A percentile compares a stretch with the other conserved stretches of the same genome.
phyloP scores from a whole-genome alignment of 2,888 invertebrate species.

The Epistrophe grossulariae region DNA sequence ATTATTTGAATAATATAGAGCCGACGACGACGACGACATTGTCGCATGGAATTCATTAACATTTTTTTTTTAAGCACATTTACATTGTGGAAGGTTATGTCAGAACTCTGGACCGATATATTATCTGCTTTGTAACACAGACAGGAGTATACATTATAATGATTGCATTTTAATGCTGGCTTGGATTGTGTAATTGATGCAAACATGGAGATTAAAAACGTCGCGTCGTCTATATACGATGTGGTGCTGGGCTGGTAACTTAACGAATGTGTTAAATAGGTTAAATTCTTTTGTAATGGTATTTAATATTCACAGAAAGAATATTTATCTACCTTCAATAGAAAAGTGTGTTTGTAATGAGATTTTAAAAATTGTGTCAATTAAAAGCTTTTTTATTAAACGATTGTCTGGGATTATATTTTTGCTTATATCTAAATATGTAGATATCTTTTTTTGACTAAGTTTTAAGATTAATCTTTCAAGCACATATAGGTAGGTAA shows the following conservation, averaged over 20 bases:
- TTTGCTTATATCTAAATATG: background rate
- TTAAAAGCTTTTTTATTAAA: background rate
- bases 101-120: background rate
- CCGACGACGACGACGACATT: background rate
- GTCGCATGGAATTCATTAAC: conserved; percentile 12
- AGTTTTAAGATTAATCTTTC: too few relatives aligned
- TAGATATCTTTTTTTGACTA: too few relatives aligned
- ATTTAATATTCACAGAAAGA: conserved; percentile 4
- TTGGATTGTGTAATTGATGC: conserved; percentile 33
- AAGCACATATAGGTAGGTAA: too few relatives aligned
- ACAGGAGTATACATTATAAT: background rate
- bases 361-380: conserved; percentile 21
- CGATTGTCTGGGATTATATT: background rate
- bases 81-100: conserved; percentile 21
- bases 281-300: conserved; percentile 31
- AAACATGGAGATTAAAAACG: conserved; percentile 46
- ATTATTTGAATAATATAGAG: background rate
- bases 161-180: conserved; percentile 27
- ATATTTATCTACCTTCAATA: background rate
- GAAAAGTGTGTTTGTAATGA: conserved; percentile 15
- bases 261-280: conserved; percentile 13
- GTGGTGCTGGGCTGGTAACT: background rate
- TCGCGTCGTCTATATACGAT: background rate
- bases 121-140: conserved; percentile 34
- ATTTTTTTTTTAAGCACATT: background rate